Percentiles rank a stretch among this genome's conserved stretches.
Conservation (phyloP, 2,888 invertebrate species). For the Drosophila cyrtoloma region DNA sequence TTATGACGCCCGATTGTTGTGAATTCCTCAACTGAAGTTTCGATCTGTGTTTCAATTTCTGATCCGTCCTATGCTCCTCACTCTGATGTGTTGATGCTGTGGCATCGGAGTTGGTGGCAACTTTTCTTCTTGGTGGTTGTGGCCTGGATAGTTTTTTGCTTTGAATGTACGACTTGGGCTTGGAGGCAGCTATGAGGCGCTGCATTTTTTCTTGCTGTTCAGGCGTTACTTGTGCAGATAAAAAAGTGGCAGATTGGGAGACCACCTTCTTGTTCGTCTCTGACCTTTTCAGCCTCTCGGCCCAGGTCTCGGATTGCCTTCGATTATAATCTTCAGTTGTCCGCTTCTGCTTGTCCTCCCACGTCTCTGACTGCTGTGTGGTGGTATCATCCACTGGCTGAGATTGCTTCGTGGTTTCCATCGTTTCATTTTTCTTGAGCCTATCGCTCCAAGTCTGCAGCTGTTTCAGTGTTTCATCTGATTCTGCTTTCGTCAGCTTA, state of each 20-base stretch:
- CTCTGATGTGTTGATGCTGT: neutral
- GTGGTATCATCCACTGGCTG: neutral
- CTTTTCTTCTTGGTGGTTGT: neutral
- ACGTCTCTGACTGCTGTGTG: neutral
- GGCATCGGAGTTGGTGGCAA: neutral
- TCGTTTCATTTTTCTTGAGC: neutral
- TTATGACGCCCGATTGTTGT: conserved; percentile 23
- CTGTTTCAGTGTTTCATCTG: neutral
- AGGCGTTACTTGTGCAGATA: neutral
- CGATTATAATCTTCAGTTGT: neutral
- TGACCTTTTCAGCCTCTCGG: neutral
- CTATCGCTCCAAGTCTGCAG: neutral
- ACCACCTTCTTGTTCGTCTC: neutral
- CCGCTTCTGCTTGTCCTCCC: neutral
- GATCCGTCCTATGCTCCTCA: neutral
- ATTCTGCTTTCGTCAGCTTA: neutral
- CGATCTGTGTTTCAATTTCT: neutral
- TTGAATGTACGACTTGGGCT: conserved; percentile 38
- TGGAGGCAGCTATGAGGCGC: conserved; percentile 56
- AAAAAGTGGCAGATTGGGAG: neutral
- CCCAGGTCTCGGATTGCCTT: neutral
- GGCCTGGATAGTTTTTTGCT: neutral
- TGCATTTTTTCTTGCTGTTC: conserved; percentile 17
- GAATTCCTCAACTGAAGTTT: too few species aligned
- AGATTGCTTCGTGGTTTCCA: neutral